A percentile compares a stretch with the other conserved stretches of the same genome.
phyloP scores from a whole-genome alignment of 1,140 invertebrate genomes.

The Rhynchophorus ferrugineus region DNA sequence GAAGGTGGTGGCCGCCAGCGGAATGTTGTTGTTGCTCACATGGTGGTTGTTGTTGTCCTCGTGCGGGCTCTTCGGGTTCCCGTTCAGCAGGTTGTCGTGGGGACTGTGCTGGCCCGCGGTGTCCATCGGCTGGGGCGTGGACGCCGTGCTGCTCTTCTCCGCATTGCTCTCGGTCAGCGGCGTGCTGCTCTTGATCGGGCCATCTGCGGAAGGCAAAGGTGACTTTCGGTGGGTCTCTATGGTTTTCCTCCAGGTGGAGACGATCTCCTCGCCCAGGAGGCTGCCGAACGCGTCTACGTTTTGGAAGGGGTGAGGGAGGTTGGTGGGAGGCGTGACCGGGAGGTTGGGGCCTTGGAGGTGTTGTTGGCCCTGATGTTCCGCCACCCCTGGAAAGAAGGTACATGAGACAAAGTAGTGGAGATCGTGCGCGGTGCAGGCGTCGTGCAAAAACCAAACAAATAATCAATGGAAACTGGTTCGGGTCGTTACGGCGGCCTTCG shows the following conservation, averaged over 20 bases:
- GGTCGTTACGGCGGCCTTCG: slow-evolving; percentile 15
- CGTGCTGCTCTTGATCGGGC: slow-evolving; percentile 35
- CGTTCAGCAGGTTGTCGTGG: slow-evolving; percentile 32
- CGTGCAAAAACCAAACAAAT: slow-evolving; percentile 6
- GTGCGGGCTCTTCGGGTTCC: slow-evolving; percentile 47
- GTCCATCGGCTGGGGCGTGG: slow-evolving; percentile 36
- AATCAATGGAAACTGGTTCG: slow-evolving; percentile 16
- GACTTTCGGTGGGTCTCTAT: slow-evolving; percentile 52
- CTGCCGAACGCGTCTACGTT: slow-evolving; percentile 64
- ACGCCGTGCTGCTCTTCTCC: slow-evolving; percentile 38
- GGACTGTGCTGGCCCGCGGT: background rate
- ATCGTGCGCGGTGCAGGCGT: background rate
- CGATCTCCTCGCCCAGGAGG: slow-evolving; percentile 67
- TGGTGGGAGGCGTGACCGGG: slow-evolving; percentile 40
- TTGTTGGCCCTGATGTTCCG: slow-evolving; percentile 35
- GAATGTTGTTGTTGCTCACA: slow-evolving; percentile 48
- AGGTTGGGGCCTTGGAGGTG: slow-evolving; percentile 35
- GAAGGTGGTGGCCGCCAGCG: slow-evolving; percentile 41
- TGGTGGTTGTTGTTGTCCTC: slow-evolving; percentile 50
- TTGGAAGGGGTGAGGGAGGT: slow-evolving; percentile 53
- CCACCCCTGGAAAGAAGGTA: slow-evolving; percentile 32
- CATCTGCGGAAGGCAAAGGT: slow-evolving; percentile 28
- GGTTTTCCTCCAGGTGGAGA: slow-evolving; percentile 66
- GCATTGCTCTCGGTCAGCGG: slow-evolving; percentile 35
- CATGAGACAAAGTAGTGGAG: background rate